A percentile compares a stretch with the other conserved stretches of the same genome.
Evolutionary conservation across 2,888 invertebrate species (phyloP).

Genomic region (Coronaproctus castanopsis): DNA sequence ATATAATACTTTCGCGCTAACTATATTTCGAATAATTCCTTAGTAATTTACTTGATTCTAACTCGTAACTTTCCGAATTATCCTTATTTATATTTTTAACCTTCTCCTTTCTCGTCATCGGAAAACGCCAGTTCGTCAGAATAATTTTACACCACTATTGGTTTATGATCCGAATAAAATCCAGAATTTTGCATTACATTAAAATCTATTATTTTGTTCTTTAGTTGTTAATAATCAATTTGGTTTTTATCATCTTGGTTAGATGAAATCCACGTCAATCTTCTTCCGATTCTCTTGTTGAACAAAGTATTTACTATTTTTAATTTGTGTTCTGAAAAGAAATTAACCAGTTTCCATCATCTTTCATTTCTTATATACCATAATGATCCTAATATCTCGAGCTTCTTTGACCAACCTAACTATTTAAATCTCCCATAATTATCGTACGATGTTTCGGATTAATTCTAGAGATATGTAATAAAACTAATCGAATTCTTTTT

Average conservation of each 20-base stretch:
- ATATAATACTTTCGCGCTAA: background rate
- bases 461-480: too few species aligned
- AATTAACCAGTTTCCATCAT: background rate
- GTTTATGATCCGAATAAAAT: background rate
- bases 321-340: background rate
- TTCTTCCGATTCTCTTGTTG: background rate
- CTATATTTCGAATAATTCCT: too few species aligned
- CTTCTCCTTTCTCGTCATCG: background rate
- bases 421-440: too few species aligned
- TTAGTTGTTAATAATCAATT: background rate
- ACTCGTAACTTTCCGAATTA: background rate
- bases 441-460: too few species aligned
- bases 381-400: too few species aligned
- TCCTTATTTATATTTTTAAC: background rate
- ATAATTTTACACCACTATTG: background rate
- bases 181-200: background rate
- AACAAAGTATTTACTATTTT: background rate
- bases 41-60: background rate
- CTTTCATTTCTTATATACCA: background rate
- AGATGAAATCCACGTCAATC: background rate
- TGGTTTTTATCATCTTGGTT: background rate
- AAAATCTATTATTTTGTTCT: background rate
- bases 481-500: too few species aligned
- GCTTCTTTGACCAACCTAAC: too few species aligned
- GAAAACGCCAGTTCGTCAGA: background rate